phyloP scores from a whole-genome alignment of 2,113 vertebrate genomes.

The Uria lomvia region DNA sequence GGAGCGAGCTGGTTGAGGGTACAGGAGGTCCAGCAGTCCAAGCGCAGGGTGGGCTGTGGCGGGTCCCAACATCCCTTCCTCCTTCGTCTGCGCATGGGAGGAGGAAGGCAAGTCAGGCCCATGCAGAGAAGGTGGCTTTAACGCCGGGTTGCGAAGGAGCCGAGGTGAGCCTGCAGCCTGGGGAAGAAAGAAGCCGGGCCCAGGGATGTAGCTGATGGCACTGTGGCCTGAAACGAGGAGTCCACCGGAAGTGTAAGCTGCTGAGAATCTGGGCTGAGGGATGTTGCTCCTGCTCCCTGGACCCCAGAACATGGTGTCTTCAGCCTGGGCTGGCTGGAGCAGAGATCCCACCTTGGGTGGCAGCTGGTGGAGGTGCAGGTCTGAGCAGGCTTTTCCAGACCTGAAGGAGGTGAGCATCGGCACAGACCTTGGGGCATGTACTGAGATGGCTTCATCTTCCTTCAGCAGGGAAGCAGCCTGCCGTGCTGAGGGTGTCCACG shows the following conservation, averaged over 20 bases:
- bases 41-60: neutral
- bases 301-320: neutral
- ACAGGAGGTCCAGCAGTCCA: neutral
- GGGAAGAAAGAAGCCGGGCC: neutral
- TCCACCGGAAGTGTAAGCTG: neutral
- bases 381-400: neutral
- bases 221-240: neutral
- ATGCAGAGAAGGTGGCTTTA: neutral
- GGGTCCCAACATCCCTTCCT: neutral
- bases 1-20: neutral
- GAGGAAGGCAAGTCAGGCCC: neutral
- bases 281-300: neutral
- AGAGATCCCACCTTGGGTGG: neutral
- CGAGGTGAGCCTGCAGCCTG: neutral
- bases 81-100: rapidly evolving
- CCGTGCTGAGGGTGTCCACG: rapidly evolving
- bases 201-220: neutral
- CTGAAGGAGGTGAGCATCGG: neutral
- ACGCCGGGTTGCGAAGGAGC: neutral
- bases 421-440: rapidly evolving
- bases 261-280: neutral
- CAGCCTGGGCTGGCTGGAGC: neutral
- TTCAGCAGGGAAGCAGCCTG: neutral
- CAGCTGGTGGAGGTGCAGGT: neutral
- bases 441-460: neutral